A percentile compares a stretch with the other conserved stretches of the same genome.
Conservation (phyloP, 2,888 invertebrate species). For the Drosophila mimica region DNA sequence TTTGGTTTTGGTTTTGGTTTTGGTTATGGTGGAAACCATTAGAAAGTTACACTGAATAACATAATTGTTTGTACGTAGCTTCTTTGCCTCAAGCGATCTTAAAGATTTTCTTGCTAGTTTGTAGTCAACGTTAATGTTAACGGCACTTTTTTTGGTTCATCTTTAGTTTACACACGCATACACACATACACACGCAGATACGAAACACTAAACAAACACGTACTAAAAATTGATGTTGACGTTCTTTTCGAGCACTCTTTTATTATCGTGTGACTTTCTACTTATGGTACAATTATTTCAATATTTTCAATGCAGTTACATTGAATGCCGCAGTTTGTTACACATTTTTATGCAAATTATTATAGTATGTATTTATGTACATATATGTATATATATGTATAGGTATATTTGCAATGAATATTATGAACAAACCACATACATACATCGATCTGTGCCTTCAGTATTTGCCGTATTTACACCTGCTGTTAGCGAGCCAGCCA, state of each 20-base stretch:
- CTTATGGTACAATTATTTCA: slow-evolving; percentile 6
- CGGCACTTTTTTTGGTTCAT: slow-evolving; percentile 25
- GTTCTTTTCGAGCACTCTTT: slow-evolving; percentile 18
- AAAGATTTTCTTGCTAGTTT: background rate
- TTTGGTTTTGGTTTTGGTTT: slow-evolving; percentile 18
- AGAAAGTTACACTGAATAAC: slow-evolving; percentile 50
- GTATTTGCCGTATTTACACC: slow-evolving; percentile 59
- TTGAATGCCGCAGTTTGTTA: slow-evolving; percentile 19
- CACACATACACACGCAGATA: slow-evolving; percentile 9
- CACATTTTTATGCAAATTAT: slow-evolving; percentile 37
- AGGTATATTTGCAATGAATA: background rate
- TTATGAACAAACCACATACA: background rate
- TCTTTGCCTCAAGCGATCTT: background rate
- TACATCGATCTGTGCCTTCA: slow-evolving; percentile 31
- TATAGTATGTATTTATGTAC: background rate
- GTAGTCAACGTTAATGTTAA: slow-evolving; percentile 14
- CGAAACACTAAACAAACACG: background rate
- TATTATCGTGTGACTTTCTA: slow-evolving; percentile 31
- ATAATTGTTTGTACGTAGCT: slow-evolving; percentile 22
- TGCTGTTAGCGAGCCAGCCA: slow-evolving; percentile 45
- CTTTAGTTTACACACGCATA: slow-evolving; percentile 19
- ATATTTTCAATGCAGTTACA: background rate
- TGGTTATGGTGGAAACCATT: slow-evolving; percentile 33
- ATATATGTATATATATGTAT: background rate
- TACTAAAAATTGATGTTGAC: background rate